Conservation (phyloP, 1,140 invertebrate genomes). For the Lepidurus couesii region DNA sequence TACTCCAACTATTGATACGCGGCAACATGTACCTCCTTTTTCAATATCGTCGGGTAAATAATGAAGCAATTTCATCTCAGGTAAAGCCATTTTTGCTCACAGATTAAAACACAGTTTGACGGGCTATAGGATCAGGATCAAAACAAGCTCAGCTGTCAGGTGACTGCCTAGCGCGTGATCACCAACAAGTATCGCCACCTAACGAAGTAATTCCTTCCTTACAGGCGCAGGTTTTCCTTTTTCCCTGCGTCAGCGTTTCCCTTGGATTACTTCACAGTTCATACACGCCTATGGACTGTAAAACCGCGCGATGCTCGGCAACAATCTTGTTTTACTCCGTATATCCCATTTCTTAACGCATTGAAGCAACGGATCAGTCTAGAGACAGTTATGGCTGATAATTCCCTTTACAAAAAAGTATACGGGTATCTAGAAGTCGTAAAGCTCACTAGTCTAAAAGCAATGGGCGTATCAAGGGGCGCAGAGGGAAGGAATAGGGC, state of each 20-base stretch:
- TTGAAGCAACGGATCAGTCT: too few relatives aligned
- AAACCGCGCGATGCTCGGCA: too few relatives aligned
- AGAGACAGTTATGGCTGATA: too few relatives aligned
- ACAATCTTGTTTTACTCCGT: too few relatives aligned
- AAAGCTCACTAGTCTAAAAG: too few relatives aligned
- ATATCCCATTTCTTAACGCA: too few relatives aligned
- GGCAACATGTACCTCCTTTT: conserved; percentile 41
- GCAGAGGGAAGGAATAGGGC: neutral
- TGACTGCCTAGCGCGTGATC: neutral
- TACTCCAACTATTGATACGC: conserved; percentile 10
- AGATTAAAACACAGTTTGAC: neutral
- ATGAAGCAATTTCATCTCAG: neutral
- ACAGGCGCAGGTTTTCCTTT: neutral
- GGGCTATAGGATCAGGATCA: neutral
- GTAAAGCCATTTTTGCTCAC: neutral
- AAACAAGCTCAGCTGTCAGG: conserved; percentile 21
- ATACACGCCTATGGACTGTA: neutral
- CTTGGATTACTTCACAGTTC: neutral
- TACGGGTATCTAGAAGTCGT: too few relatives aligned
- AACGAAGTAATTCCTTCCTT: neutral
- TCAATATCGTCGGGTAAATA: conserved; percentile 42
- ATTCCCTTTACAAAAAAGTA: too few relatives aligned
- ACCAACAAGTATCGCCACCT: neutral
- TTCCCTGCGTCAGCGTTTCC: neutral
- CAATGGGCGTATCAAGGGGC: too few relatives aligned